Base-by-base conservation (phyloP, 2,888 invertebrate species). In the Geophilus truncorum region DNA sequence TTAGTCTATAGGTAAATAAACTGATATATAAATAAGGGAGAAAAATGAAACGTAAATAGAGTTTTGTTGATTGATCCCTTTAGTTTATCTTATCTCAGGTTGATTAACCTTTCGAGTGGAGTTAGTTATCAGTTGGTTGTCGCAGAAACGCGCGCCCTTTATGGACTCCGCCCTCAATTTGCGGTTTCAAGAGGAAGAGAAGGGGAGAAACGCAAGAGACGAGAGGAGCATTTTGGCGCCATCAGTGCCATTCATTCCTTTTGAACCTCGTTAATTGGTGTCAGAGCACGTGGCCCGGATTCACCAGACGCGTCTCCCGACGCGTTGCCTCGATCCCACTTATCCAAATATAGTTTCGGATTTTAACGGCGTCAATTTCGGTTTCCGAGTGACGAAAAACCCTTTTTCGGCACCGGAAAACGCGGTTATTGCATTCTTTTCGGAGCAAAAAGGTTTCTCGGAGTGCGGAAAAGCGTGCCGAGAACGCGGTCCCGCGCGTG, bases 41-140 rank as follows among this genome's bases (percentile, higher is more conserved):
- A n/a, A 45, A 45, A 57, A 7, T 40, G 15, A 40, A 40, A 40
- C 40, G 40, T 40, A 40, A 40, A 40, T 40, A 12, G 7, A 12
- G 9, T 40, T 40, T 40, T 40, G 40, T 40, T 40, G 9, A 40
- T 40, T 40, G 40, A 40, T 40, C 57, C 10, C 21, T 4, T 70
- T 45, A 45, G 45, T n/a, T 70, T 70, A 70, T 28, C 25, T 70
- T 70, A 70, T 70, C 70, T 28, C 70, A 28, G 70, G 70, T 70
- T 70, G 70, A 70, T 70, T 70, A 70, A 70, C 70, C 70, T 70
- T 70, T 70, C 28, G 70, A 70, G 70, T 70, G 70, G 70, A 70
- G 28, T 70, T 70, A 28, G 28, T 28, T 70, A 70, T 70, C 70
- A 70, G 70, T 70, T 28, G 10, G 28, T 23, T 70, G 70, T 28